Percentiles rank a stretch among this genome's conserved stretches.
Conservation (phyloP, 2,113 vertebrate species). For the Saccopteryx bilineata region DNA sequence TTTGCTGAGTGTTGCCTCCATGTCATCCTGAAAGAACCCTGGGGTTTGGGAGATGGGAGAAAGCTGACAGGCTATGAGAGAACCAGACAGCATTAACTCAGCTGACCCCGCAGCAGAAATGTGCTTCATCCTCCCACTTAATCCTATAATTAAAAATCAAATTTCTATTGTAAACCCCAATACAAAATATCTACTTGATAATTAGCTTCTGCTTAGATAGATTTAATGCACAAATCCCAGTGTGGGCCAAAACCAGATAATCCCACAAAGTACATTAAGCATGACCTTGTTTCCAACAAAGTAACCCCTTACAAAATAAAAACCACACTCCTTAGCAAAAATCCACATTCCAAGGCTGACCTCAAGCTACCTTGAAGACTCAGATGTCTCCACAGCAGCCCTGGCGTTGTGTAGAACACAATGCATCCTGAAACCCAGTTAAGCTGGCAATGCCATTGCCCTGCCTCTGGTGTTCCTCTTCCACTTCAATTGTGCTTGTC, state of each 20-base stretch:
- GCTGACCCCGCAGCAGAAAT: neutral
- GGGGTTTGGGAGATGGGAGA: neutral
- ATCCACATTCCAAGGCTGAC: neutral
- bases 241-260: conserved; percentile 65
- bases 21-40: neutral
- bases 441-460: neutral
- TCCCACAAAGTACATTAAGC: conserved; percentile 44
- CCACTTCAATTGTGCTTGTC: neutral
- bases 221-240: conserved; percentile 50
- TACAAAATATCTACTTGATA: conserved; percentile 53
- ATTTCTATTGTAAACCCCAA: conserved; percentile 63
- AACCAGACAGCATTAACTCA: neutral
- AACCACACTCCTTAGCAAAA: neutral
- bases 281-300: conserved; percentile 48
- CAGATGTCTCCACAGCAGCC: neutral
- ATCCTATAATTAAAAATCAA: conserved; percentile 64
- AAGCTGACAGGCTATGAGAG: neutral
- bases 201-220: conserved; percentile 57
- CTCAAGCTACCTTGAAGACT: neutral
- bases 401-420: neutral
- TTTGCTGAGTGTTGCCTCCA: neutral
- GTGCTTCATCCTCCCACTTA: neutral
- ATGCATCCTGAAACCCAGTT: rapidly evolving
- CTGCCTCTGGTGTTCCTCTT: neutral
- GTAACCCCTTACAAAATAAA: conserved; percentile 30